A percentile compares a stretch with the other conserved stretches of the same genome.
Evolutionary conservation across 2,888 invertebrate species (phyloP).

Genomic region (Adela reaumurella): DNA sequence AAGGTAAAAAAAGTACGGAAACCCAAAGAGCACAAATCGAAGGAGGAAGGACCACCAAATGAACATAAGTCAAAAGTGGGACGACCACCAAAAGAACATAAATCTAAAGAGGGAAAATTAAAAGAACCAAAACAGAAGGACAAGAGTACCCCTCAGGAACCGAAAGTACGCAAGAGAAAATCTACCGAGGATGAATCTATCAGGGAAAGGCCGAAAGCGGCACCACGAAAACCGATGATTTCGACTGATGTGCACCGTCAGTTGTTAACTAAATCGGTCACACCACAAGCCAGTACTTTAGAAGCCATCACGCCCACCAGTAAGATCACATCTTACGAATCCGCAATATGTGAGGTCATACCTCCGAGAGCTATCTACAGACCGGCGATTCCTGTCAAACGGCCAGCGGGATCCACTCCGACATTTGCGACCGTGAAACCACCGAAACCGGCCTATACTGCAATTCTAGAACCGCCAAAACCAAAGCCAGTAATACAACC

Average conservation of each 20-base stretch:
- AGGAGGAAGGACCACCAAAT: constrained; percentile 13
- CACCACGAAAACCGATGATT: not conserved
- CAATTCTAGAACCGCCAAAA: not conserved
- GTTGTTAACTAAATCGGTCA: not conserved
- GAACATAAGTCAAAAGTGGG: constrained; percentile 26
- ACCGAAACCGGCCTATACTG: not conserved
- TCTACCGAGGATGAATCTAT: constrained; percentile 9
- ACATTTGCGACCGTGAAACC: too few relatives aligned
- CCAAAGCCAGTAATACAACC: constrained; percentile 21
- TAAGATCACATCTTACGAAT: not conserved
- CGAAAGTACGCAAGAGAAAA: constrained; percentile 3
- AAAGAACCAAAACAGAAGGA: constrained; percentile 13
- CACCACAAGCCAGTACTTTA: not conserved
- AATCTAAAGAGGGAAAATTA: not conserved
- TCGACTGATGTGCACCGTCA: not conserved
- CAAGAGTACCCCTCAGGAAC: constrained; percentile 22
- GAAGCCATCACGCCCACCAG: not conserved
- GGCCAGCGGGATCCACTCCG: not conserved
- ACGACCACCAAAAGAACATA: constrained; percentile 1
- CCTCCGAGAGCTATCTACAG: not conserved
- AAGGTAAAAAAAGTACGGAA: constrained; percentile 11
- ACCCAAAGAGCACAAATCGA: constrained; percentile 4
- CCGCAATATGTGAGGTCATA: not conserved
- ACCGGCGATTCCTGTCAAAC: not conserved
- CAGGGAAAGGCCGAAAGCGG: constrained; percentile 1